These are phyloP conservation scores for Notothenia coriiceps DNA, from an alignment of 2,113 vertebrate genomes.

Conservation along the genomic window DNA sequence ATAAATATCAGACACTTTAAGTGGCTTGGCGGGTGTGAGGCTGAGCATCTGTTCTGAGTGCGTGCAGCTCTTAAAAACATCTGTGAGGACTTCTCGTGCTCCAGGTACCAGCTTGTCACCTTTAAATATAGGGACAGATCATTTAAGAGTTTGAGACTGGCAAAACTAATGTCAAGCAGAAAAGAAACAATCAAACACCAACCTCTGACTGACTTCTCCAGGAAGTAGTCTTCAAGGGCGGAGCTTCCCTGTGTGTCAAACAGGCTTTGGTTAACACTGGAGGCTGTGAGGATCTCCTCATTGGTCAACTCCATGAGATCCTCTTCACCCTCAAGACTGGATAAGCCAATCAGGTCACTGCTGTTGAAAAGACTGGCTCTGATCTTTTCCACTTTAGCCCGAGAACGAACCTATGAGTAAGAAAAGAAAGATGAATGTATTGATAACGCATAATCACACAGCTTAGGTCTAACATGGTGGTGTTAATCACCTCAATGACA, in stretches of 20 bases:
- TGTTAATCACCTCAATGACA: slow-evolving; percentile 92
- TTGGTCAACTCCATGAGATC: slow-evolving; percentile 98
- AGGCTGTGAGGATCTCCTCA: slow-evolving; percentile 97
- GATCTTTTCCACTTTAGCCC: slow-evolving; percentile 98
- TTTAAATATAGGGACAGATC: slow-evolving; percentile 59
- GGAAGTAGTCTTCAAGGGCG: slow-evolving; percentile 95
- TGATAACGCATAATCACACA: too few relatives aligned
- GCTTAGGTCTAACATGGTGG: neutral
- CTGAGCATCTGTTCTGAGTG: slow-evolving; percentile 96
- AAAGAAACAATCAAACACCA: slow-evolving; percentile 30
- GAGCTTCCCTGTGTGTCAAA: slow-evolving; percentile 98
- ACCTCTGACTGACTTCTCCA: slow-evolving; percentile 95
- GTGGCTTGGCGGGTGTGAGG: slow-evolving; percentile 91
- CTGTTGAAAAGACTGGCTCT: slow-evolving; percentile 98
- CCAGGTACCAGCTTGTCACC: slow-evolving; percentile 94
- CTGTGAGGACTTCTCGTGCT: slow-evolving; percentile 93
- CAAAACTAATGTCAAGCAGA: neutral
- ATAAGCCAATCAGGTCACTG: slow-evolving; percentile 96
- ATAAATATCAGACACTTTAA: slow-evolving; percentile 95
- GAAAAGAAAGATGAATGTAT: neutral
- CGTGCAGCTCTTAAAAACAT: slow-evolving; percentile 96
- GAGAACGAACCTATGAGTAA: slow-evolving; percentile 89
- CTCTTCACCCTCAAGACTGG: slow-evolving; percentile 95
- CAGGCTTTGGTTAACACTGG: slow-evolving; percentile 97
- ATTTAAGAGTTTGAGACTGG: neutral